These are phyloP conservation scores for Typhlichthys eigenmanni DNA, from an alignment of 2,797 vertebrate genomes.

Conservation along the genomic window DNA sequence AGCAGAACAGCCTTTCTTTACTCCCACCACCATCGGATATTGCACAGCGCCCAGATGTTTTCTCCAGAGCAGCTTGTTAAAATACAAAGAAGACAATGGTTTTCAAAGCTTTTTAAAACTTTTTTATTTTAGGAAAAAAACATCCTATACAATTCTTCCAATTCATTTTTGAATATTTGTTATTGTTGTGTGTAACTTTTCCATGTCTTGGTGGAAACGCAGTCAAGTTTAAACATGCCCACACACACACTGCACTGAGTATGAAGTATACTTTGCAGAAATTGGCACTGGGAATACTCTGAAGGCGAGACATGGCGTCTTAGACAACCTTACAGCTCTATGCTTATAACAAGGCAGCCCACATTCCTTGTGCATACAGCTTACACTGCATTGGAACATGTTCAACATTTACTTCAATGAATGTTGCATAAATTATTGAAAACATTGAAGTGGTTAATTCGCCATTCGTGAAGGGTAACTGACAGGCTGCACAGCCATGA, in stretches of 20 bases:
- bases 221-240: slow-evolving; percentile 11
- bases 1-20: slow-evolving; percentile 32
- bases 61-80: slow-evolving; percentile 35
- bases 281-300: neutral
- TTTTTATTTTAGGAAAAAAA: neutral
- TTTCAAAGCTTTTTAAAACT: neutral
- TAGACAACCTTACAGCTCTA: no score
- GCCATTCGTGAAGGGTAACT: slow-evolving; percentile 7
- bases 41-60: slow-evolving; percentile 54
- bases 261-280: neutral
- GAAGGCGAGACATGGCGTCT: neutral
- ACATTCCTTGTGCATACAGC: neutral
- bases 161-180: neutral
- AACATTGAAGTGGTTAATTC: neutral
- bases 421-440: slow-evolving; percentile 1
- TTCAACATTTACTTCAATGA: no score
- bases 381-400: slow-evolving; percentile 1
- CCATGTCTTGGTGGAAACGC: slow-evolving; percentile 6
- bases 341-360: neutral
- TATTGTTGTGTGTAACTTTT: slow-evolving; percentile 1
- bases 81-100: slow-evolving; percentile 21
- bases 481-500: neutral
- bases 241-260: slow-evolving; percentile 4
- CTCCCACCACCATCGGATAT: slow-evolving; percentile 32
- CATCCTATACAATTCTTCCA: no score